phyloP scores from a whole-genome alignment of 1,140 invertebrate genomes.

The Diachasmimorpha longicaudata region DNA sequence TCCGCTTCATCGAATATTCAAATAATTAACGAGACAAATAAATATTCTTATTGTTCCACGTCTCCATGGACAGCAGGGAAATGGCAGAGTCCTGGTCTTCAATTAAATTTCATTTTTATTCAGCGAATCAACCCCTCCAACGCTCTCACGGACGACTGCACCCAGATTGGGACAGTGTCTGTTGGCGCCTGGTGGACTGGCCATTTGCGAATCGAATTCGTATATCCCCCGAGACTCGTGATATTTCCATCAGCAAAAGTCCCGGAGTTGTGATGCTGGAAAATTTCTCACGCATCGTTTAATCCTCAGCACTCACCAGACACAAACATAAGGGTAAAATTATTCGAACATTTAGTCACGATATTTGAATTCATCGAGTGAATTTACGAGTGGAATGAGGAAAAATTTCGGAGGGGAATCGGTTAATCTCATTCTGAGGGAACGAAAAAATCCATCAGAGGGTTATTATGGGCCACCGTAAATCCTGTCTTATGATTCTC shows the following conservation, averaged over 20 bases:
- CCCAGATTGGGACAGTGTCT: neutral
- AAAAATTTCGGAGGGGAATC: neutral
- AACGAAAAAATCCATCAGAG: neutral
- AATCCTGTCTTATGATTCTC: neutral
- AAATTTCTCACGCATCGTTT: neutral
- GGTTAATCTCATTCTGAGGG: neutral
- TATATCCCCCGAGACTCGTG: constrained; percentile 14
- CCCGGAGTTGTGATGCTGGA: neutral
- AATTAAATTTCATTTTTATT: neutral
- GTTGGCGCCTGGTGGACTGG: constrained; percentile 12
- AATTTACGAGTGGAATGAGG: neutral
- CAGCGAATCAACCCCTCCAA: neutral
- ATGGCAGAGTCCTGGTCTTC: neutral
- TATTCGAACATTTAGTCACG: neutral
- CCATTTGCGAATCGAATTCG: constrained; percentile 27
- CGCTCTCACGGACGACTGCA: constrained; percentile 12
- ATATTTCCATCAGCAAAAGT: constrained; percentile 14
- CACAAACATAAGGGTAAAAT: neutral
- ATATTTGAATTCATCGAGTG: neutral
- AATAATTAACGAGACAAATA: too few species aligned
- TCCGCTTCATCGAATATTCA: too few species aligned
- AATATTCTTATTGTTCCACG: too few species aligned
- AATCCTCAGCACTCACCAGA: neutral
- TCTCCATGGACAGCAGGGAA: too few species aligned
- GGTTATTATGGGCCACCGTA: neutral